Evolutionary conservation across 92 coral and sea anemone genomes (phyloP).

Genomic region (Umimayanthus kanabou): DNA sequence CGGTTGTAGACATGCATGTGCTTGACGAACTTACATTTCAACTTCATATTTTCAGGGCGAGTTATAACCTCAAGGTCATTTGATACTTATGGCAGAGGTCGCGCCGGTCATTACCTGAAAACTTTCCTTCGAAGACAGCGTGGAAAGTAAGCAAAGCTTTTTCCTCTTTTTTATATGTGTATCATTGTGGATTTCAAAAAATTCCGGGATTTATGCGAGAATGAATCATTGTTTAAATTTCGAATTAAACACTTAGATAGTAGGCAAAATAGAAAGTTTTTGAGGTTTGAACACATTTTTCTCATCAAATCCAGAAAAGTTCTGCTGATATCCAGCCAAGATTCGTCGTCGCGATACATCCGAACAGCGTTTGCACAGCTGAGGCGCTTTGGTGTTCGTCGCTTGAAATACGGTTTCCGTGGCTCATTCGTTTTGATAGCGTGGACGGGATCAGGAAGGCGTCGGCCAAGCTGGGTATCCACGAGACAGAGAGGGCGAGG

Average conservation of each 20-base stretch:
- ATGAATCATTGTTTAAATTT: no score
- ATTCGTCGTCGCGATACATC: constrained; percentile 11
- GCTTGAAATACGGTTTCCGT: constrained; percentile 7
- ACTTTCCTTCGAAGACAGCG: constrained; percentile 33
- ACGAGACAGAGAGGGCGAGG: background rate
- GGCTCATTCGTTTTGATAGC: constrained; percentile 34
- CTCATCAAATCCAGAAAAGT: constrained; percentile 1
- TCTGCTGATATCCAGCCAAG: constrained; percentile 27
- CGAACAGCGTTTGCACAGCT: constrained; percentile 12
- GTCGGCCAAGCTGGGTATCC: constrained; percentile 33
- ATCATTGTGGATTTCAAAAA: no score
- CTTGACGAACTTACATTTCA: background rate
- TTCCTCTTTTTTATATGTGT: background rate
- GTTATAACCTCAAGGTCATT: constrained; percentile 22
- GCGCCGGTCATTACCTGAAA: background rate
- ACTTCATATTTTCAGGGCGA: constrained; percentile 8
- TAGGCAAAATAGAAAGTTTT: background rate
- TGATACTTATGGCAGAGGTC: constrained; percentile 5
- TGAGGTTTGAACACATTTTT: background rate
- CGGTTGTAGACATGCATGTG: background rate
- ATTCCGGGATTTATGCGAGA: no score
- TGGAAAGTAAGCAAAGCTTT: constrained; percentile 9
- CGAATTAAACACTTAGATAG: no score
- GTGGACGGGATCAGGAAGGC: constrained; percentile 27
- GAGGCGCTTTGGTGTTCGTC: constrained; percentile 4